Percentiles rank a stretch among this genome's conserved stretches.
phyloP scores from a whole-genome alignment of 30 jellyfish, hydroid and myxozoan genomes.

The Nemopilema nomurai region DNA sequence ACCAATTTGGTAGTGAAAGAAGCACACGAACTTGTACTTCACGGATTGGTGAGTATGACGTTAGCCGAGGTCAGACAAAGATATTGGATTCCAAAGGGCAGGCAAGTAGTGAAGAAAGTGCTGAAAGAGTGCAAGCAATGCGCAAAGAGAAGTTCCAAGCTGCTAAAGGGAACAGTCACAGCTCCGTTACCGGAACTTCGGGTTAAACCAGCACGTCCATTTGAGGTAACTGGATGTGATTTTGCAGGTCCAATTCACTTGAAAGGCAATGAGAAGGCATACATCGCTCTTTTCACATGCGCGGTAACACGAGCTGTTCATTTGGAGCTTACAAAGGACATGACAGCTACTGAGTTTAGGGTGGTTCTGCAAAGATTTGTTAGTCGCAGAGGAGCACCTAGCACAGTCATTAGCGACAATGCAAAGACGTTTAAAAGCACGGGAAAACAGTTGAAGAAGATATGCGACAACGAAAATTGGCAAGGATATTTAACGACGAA shows the following conservation, averaged over 20 bases:
- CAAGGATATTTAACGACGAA: constrained; percentile 35
- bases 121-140: constrained; percentile 28
- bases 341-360: constrained; percentile 58
- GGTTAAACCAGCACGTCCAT: constrained; percentile 57
- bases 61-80: constrained; percentile 39
- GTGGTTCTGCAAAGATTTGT: constrained; percentile 34
- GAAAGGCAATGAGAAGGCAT: constrained; percentile 37
- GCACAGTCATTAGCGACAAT: no score
- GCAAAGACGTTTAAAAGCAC: constrained; percentile 49
- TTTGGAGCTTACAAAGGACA: constrained; percentile 43
- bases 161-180: constrained; percentile 29
- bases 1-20: constrained; percentile 26
- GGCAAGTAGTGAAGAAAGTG: constrained; percentile 52
- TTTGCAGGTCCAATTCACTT: constrained; percentile 50
- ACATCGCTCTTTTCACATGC: constrained; percentile 45
- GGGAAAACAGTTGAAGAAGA: constrained; percentile 43
- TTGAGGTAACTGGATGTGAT: constrained; percentile 35
- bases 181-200: constrained; percentile 45
- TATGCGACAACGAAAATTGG: constrained; percentile 27
- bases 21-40: constrained; percentile 32
- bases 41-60: constrained; percentile 20
- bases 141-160: constrained; percentile 16
- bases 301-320: constrained; percentile 55
- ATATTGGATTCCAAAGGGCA: constrained; percentile 46
- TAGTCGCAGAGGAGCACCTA: constrained; percentile 60